phyloP scores from a whole-genome alignment of 2,113 vertebrate genomes.

The Alosa alosa region DNA sequence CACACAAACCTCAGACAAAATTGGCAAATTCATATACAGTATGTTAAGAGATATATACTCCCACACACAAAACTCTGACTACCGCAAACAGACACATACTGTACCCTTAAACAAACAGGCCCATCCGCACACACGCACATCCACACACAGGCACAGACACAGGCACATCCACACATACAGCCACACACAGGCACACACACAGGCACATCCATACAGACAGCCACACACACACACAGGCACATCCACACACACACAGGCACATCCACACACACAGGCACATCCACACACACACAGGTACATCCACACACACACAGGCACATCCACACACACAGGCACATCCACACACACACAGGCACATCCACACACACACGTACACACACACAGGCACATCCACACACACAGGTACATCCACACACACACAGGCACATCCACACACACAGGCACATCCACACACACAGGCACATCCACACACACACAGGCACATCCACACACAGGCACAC shows the following conservation, averaged over 20 bases:
- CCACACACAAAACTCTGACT: no score
- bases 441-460: background rate
- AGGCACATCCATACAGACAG: background rate
- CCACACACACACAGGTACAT: background rate
- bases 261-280: background rate
- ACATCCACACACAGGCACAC: background rate
- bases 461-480: background rate
- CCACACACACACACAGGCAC: background rate
- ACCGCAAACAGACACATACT: background rate
- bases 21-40: no score
- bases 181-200: background rate
- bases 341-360: background rate
- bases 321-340: background rate
- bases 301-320: background rate
- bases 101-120: background rate
- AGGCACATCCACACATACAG: background rate
- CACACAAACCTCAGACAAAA: background rate
- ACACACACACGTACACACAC: background rate
- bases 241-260: background rate
- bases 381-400: background rate
- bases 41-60: no score
- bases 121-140: background rate
- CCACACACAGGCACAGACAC: background rate
- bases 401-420: no score
- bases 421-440: background rate